A percentile compares a stretch with the other conserved stretches of the same genome.
phyloP scores from a whole-genome alignment of 2,888 invertebrate genomes.

The Ommatoiulus sabulosus region DNA sequence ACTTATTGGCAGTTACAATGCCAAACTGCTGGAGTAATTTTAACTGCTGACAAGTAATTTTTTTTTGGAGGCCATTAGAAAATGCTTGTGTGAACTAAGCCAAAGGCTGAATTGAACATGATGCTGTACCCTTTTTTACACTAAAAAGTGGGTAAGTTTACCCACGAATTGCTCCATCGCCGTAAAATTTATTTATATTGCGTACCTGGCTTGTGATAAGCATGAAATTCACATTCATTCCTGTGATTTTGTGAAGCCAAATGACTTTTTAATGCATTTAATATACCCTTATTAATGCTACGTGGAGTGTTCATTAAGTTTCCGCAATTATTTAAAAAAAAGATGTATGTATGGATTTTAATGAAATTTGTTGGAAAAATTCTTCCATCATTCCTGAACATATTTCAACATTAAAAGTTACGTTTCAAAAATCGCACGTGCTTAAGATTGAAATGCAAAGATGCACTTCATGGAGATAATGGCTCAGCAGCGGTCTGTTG shows the following conservation, averaged over 20 bases:
- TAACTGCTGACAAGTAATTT: neutral
- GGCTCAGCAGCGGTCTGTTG: too few relatives aligned
- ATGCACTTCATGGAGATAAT: too few relatives aligned
- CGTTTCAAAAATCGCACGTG: too few relatives aligned
- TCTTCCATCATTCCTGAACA: too few relatives aligned
- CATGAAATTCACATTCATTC: slow-evolving; percentile 30
- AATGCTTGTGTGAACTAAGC: neutral
- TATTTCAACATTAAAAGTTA: too few relatives aligned
- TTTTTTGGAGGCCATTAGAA: neutral
- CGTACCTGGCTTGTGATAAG: slow-evolving; percentile 33
- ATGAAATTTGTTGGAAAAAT: too few relatives aligned
- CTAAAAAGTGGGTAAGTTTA: neutral
- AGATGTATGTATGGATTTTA: neutral
- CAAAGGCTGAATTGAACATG: neutral
- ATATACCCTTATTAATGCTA: neutral
- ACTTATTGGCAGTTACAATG: neutral
- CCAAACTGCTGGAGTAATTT: neutral
- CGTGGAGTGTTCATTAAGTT: too few relatives aligned
- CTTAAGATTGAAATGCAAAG: neutral
- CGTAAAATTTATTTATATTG: neutral
- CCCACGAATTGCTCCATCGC: neutral
- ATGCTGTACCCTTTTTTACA: neutral
- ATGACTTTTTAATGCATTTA: neutral
- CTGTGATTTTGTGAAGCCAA: slow-evolving; percentile 42
- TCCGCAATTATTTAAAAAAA: neutral